These are phyloP conservation scores for Platygyra sinensis DNA, from an alignment of 64 coral and sea anemone species.

Conservation along the genomic window DNA sequence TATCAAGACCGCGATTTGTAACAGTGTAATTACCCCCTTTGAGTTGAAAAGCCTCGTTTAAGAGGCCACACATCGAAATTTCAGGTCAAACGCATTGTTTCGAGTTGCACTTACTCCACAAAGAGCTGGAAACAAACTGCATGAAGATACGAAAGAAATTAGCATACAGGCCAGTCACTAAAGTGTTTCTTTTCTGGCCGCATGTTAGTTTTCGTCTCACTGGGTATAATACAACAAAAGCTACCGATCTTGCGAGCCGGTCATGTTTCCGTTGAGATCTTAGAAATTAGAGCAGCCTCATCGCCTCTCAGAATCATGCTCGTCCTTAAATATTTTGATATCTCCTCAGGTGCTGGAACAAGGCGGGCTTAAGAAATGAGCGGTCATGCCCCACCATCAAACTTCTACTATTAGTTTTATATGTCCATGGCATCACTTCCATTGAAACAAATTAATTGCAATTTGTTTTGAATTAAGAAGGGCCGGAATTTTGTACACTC, in stretches of 20 bases:
- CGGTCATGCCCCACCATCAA: not conserved
- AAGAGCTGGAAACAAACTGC: not conserved
- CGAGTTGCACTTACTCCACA: not conserved
- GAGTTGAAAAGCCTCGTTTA: not conserved
- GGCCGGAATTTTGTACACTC: not conserved
- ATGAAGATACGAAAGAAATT: not conserved
- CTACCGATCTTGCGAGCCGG: not conserved
- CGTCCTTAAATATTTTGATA: not conserved
- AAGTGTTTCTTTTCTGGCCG: not conserved
- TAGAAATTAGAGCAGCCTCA: not conserved
- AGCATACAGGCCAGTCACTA: conserved; percentile 13
- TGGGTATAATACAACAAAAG: not conserved
- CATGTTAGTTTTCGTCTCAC: not conserved
- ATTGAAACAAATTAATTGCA: not conserved
- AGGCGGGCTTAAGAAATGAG: not conserved
- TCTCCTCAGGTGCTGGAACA: not conserved
- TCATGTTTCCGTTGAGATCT: not conserved
- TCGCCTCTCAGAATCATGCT: not conserved
- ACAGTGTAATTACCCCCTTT: conserved; percentile 20
- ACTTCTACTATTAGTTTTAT: not conserved
- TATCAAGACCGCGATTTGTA: not conserved
- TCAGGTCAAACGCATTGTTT: conserved; percentile 13
- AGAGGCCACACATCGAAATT: conserved; percentile 10
- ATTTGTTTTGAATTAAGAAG: not conserved
- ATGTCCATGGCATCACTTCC: conserved; percentile 13